Percentiles rank a stretch among this genome's conserved stretches.
phyloP scores from a whole-genome alignment of 2,888 invertebrate species.

The Nematopogon swammerdamellus region DNA sequence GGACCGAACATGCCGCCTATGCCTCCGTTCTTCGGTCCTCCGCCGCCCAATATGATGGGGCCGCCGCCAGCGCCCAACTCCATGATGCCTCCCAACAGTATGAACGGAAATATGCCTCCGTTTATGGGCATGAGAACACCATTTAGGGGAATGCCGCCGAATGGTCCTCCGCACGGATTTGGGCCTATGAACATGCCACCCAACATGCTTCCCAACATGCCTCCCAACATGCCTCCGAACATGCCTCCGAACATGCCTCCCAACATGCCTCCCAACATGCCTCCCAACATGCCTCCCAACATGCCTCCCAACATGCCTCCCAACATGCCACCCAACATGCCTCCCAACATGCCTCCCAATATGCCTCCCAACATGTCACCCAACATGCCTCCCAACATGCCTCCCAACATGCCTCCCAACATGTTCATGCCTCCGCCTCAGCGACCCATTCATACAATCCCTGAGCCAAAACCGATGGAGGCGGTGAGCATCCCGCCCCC shows the following conservation, averaged over 20 bases:
- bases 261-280: slow-evolving; percentile 25
- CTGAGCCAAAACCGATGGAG: slow-evolving; percentile 19
- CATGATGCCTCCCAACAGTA: slow-evolving; percentile 6
- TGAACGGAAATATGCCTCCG: slow-evolving; percentile 25
- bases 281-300: background rate
- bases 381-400: slow-evolving; percentile 25
- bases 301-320: slow-evolving; percentile 6
- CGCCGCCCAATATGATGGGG: slow-evolving; percentile 27
- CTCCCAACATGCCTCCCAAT: slow-evolving; percentile 17
- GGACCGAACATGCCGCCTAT: slow-evolving; percentile 32
- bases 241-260: slow-evolving; percentile 34
- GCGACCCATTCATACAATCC: slow-evolving; percentile 36
- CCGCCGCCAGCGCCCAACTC: slow-evolving; percentile 13
- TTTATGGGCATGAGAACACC: slow-evolving; percentile 38
- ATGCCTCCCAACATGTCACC: slow-evolving; percentile 34
- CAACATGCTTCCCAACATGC: slow-evolving; percentile 3
- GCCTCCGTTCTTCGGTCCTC: slow-evolving; percentile 37
- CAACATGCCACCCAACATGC: slow-evolving; percentile 2
- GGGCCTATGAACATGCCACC: too few species aligned
- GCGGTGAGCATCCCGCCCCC: slow-evolving; percentile 36
- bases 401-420: background rate
- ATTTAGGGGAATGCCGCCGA: slow-evolving; percentile 18
- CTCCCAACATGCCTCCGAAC: slow-evolving; percentile 17
- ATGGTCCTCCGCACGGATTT: slow-evolving; percentile 1
- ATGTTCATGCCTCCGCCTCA: slow-evolving; percentile 21